These are phyloP conservation scores for Platysternon megacephalum DNA, from an alignment of 2,113 vertebrate genomes.

Conservation along the genomic window DNA sequence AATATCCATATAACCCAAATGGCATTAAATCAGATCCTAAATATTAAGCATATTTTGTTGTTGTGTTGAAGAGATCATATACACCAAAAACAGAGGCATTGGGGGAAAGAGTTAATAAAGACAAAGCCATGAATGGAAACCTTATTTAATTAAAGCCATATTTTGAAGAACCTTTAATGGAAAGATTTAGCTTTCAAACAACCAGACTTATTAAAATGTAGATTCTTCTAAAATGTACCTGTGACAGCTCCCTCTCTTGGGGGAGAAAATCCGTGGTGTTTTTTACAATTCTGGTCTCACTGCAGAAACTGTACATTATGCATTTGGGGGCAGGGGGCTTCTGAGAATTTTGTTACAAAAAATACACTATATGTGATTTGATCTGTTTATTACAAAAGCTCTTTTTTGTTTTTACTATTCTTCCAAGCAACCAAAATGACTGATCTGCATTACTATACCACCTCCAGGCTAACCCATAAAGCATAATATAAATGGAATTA, in stretches of 20 bases:
- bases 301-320: not conserved
- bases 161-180: not conserved
- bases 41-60: not conserved
- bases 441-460: not conserved
- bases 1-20: conserved; percentile 34
- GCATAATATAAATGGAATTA: not conserved
- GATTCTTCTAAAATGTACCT: not conserved
- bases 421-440: accelerated
- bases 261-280: not conserved
- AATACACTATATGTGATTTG: not conserved
- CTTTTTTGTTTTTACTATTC: not conserved
- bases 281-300: not conserved
- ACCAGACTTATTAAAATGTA: not conserved
- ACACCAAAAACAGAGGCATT: not conserved
- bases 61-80: conserved; percentile 4
- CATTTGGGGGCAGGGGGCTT: not conserved
- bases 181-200: not conserved
- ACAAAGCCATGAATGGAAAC: not conserved
- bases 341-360: not conserved
- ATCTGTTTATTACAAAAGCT: not conserved
- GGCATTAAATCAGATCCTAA: conserved; percentile 37
- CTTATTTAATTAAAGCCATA: not conserved
- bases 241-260: not conserved
- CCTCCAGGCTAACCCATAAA: accelerated
- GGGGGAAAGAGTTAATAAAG: not conserved